Evolutionary conservation across 2,113 vertebrate genomes (phyloP).

Genomic region (Anoplopoma fimbria): DNA sequence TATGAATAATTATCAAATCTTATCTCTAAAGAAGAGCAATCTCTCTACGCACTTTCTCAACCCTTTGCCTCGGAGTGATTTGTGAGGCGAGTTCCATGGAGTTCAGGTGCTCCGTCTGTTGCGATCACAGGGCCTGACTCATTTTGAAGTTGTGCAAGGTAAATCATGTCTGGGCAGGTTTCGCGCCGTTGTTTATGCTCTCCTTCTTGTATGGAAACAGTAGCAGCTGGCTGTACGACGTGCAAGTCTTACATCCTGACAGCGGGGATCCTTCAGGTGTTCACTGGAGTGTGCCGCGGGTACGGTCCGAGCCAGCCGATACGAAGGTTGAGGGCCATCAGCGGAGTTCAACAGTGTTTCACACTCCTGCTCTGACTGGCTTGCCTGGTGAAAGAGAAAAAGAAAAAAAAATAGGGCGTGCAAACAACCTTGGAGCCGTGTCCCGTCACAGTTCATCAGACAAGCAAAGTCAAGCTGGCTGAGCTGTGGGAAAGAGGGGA

Average conservation of each 20-base stretch:
- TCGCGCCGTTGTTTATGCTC: constrained; percentile 37
- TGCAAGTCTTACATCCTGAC: constrained; percentile 47
- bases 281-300: constrained; percentile 58
- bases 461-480: constrained; percentile 68
- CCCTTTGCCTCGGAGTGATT: constrained; percentile 55
- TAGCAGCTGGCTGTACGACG: constrained; percentile 60
- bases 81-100: constrained; percentile 54
- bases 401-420: background rate
- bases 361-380: constrained; percentile 47
- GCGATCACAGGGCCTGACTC: constrained; percentile 58
- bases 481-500: constrained; percentile 62
- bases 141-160: constrained; percentile 57
- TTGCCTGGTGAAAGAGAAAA: constrained; percentile 3
- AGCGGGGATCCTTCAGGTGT: constrained; percentile 71
- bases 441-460: constrained; percentile 75
- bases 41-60: background rate
- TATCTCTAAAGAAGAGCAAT: constrained; percentile 3
- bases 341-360: constrained; percentile 54
- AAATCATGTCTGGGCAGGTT: constrained; percentile 72
- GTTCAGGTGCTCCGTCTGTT: too few relatives aligned
- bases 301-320: constrained; percentile 54
- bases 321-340: constrained; percentile 74
- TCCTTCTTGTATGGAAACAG: constrained; percentile 46
- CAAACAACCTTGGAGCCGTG: constrained; percentile 79
- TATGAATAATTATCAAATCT: constrained; percentile 52